A percentile compares a stretch with the other conserved stretches of the same genome.
Conservation (phyloP, 2,113 vertebrate genomes). For the Ailurus styani region DNA sequence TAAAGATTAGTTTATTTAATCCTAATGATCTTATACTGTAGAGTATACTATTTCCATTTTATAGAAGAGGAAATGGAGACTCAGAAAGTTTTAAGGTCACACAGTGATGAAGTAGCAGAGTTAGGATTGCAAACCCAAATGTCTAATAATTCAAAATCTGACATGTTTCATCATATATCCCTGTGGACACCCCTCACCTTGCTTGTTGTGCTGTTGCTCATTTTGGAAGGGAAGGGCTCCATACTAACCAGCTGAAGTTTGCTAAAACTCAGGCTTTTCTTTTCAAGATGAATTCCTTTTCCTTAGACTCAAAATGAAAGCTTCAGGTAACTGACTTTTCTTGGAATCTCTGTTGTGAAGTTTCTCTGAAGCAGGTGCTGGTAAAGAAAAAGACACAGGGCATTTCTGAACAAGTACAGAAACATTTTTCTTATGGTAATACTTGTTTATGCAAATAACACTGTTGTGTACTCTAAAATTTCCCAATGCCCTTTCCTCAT, state of each 20-base stretch:
- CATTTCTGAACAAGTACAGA: not conserved
- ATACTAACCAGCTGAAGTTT: not conserved
- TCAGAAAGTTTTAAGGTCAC: not conserved
- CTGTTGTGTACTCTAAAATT: not conserved
- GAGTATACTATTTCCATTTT: not conserved
- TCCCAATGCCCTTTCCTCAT: not conserved
- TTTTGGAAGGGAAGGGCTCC: not conserved
- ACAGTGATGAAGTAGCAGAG: not conserved
- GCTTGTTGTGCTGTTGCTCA: not conserved
- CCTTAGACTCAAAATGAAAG: not conserved
- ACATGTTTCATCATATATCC: not conserved
- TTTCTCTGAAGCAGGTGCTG: not conserved
- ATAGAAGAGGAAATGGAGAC: not conserved
- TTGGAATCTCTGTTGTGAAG: not conserved
- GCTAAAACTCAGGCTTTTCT: not conserved
- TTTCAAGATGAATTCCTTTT: not conserved
- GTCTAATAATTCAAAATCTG: not conserved
- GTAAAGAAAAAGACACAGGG: not conserved
- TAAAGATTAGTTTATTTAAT: not conserved
- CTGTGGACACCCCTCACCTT: not conserved
- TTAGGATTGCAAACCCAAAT: not conserved
- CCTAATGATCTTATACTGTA: not conserved
- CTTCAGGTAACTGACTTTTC: not conserved
- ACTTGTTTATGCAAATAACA: slow-evolving; percentile 6
- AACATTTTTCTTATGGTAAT: not conserved